Evolutionary conservation across 2,113 vertebrate species (phyloP).

Genomic region (Trematomus loennbergii): DNA sequence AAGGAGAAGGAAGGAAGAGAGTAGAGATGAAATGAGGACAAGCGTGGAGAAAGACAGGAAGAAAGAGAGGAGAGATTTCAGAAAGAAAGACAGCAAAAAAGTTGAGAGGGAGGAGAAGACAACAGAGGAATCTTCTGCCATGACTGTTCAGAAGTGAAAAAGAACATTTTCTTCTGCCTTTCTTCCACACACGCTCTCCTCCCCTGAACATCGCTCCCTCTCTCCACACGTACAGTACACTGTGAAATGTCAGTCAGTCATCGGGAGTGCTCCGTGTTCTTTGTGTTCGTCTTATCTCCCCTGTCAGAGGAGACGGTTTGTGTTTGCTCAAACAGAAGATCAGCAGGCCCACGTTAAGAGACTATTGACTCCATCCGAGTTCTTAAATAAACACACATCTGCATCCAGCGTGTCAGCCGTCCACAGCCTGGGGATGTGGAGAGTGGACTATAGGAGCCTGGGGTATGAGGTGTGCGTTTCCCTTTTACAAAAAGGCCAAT

Average conservation of each 20-base stretch:
- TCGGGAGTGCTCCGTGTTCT: constrained; percentile 28
- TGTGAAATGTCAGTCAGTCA: constrained; percentile 63
- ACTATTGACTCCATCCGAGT: constrained; percentile 45
- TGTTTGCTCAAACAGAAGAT: constrained; percentile 71
- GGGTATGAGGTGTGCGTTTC: no score
- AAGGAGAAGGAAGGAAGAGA: no score
- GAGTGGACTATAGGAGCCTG: not conserved
- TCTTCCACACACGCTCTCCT: constrained; percentile 1
- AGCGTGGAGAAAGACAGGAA: not conserved
- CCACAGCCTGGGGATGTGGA: no score
- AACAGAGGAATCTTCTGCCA: not conserved
- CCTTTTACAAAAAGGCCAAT: not conserved
- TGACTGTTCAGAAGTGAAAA: constrained; percentile 12
- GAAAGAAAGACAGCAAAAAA: not conserved
- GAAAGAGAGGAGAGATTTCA: not conserved
- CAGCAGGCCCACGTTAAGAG: constrained; percentile 61
- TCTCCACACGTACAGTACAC: constrained; percentile 14
- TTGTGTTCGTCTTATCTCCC: constrained; percentile 60
- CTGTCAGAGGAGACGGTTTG: constrained; percentile 65
- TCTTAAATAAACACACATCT: constrained; percentile 68
- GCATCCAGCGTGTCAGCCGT: constrained; percentile 46
- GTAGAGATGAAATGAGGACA: not conserved
- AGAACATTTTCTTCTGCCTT: constrained; percentile 12
- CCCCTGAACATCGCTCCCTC: constrained; percentile 1
- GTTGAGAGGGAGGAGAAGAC: not conserved